Evolutionary conservation across 1,140 invertebrate species (phyloP).

Genomic region (Brachionus rotundiformis): DNA sequence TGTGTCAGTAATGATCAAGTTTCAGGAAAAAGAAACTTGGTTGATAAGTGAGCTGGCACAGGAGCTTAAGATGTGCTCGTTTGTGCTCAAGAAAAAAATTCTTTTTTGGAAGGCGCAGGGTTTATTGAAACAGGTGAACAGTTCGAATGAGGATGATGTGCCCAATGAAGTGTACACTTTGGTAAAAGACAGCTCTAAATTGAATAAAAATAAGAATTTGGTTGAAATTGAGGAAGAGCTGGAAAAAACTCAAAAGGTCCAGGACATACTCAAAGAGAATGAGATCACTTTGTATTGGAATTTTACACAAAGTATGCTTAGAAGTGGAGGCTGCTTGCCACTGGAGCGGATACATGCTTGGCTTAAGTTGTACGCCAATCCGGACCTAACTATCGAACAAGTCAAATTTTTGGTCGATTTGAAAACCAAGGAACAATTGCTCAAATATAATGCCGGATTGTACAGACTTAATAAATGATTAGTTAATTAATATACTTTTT

Average conservation of each 20-base stretch:
- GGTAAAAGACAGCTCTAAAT: constrained; percentile 18
- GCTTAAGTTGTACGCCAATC: constrained; percentile 47
- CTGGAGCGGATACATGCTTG: constrained; percentile 45
- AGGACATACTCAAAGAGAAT: constrained; percentile 28
- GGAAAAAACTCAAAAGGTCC: background rate
- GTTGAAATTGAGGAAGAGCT: constrained; percentile 26
- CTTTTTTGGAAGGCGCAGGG: constrained; percentile 82
- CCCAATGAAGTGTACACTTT: constrained; percentile 47
- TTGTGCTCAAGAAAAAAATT: constrained; percentile 79
- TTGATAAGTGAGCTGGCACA: constrained; percentile 78
- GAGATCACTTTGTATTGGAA: constrained; percentile 43
- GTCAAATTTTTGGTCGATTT: constrained; percentile 49
- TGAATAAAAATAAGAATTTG: constrained; percentile 24
- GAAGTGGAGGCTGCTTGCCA: constrained; percentile 32
- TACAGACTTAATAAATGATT: constrained; percentile 47
- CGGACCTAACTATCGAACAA: constrained; percentile 42
- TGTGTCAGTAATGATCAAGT: constrained; percentile 90
- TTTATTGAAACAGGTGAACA: constrained; percentile 71
- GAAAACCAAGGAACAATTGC: constrained; percentile 42
- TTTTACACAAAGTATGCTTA: constrained; percentile 47
- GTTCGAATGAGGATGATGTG: background rate
- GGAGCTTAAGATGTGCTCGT: constrained; percentile 79
- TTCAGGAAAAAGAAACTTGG: constrained; percentile 84
- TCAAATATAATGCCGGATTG: constrained; percentile 41
- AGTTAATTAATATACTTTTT: too few species aligned